Evolutionary conservation across 1,140 invertebrate genomes (phyloP).

Genomic region (Venturia canescens): DNA sequence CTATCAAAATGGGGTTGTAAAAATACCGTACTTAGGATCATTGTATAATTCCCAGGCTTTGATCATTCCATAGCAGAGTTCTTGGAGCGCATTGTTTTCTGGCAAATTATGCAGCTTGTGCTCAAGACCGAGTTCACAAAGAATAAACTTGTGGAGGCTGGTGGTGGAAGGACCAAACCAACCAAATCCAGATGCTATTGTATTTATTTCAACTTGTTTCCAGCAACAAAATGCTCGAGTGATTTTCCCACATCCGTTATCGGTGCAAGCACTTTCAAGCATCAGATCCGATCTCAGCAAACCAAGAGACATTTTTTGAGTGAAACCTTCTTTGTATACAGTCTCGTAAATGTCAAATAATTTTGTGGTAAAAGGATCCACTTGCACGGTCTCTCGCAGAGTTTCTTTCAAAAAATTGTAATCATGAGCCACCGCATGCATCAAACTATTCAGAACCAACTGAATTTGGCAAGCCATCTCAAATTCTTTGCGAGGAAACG

Average conservation of each 20-base stretch:
- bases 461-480: slow-evolving; percentile 86
- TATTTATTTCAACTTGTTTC: slow-evolving; percentile 89
- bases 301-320: slow-evolving; percentile 82
- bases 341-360: slow-evolving; percentile 90
- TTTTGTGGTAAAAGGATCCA: slow-evolving; percentile 89
- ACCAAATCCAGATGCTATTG: slow-evolving; percentile 85
- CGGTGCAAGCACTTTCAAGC: slow-evolving; percentile 78
- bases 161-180: slow-evolving; percentile 88
- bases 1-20: neutral
- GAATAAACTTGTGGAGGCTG: slow-evolving; percentile 61
- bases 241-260: slow-evolving; percentile 73
- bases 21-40: slow-evolving; percentile 70
- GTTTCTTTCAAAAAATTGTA: slow-evolving; percentile 86
- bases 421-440: slow-evolving; percentile 92
- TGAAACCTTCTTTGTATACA: slow-evolving; percentile 84
- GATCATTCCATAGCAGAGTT: slow-evolving; percentile 84
- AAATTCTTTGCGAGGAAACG: slow-evolving; percentile 88
- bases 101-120: slow-evolving; percentile 82
- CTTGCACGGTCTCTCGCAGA: slow-evolving; percentile 83
- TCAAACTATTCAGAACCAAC: slow-evolving; percentile 86
- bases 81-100: slow-evolving; percentile 84
- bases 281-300: slow-evolving; percentile 85
- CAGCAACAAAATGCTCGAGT: slow-evolving; percentile 83
- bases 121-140: slow-evolving; percentile 75
- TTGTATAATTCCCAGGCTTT: slow-evolving; percentile 87